Percentiles rank a stretch among this genome's conserved stretches.
These are phyloP conservation scores for Glomeris maerens DNA, from an alignment of 1,140 invertebrate species.

Conservation along the genomic window DNA sequence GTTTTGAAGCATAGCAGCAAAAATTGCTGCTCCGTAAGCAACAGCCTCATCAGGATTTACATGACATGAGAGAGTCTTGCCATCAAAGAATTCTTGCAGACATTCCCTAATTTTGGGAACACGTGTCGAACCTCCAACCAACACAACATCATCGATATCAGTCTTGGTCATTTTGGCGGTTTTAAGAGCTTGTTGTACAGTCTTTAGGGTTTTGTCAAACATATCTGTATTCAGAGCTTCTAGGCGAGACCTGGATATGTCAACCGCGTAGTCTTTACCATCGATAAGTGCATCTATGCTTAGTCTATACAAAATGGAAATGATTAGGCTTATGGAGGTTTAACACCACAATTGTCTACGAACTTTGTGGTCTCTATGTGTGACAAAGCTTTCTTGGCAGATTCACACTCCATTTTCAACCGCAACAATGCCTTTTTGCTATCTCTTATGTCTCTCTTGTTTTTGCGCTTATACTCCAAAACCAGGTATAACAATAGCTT, in stretches of 20 bases:
- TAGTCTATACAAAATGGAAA: no score
- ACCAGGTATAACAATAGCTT: slow-evolving; percentile 91
- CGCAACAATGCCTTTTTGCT: slow-evolving; percentile 84
- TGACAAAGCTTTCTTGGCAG: no score
- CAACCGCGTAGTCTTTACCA: slow-evolving; percentile 91
- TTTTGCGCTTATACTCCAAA: slow-evolving; percentile 91
- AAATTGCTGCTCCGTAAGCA: slow-evolving; percentile 28
- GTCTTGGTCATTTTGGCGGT: slow-evolving; percentile 89
- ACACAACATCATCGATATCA: slow-evolving; percentile 86
- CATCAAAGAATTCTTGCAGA: slow-evolving; percentile 52
- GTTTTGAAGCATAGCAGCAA: neutral
- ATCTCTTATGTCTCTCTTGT: slow-evolving; percentile 79
- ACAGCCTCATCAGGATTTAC: slow-evolving; percentile 30
- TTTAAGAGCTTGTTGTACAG: slow-evolving; percentile 81
- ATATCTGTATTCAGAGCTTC: slow-evolving; percentile 88
- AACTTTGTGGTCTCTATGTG: no score
- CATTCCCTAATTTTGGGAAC: slow-evolving; percentile 93
- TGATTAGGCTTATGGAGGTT: no score
- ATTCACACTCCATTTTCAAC: slow-evolving; percentile 80
- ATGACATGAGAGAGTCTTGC: neutral
- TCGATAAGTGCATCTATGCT: slow-evolving; percentile 89
- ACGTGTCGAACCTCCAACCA: slow-evolving; percentile 95
- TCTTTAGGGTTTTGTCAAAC: slow-evolving; percentile 73
- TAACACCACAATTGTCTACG: no score
- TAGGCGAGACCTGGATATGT: slow-evolving; percentile 82